Conservation (phyloP, 2,888 invertebrate genomes). For the Tinea trinotella region DNA sequence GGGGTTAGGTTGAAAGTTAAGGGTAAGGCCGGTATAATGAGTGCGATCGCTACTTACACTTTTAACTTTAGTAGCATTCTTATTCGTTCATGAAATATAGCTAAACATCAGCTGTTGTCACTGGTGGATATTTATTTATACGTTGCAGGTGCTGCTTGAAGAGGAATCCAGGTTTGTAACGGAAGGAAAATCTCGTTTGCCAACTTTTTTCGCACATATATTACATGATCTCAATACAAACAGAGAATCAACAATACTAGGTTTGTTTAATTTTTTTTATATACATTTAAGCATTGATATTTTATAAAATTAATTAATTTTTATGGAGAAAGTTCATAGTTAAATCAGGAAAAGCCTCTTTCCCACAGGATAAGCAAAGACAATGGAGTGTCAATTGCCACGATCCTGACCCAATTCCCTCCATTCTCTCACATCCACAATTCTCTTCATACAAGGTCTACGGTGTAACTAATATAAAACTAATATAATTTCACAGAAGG, state of each 20-base stretch:
- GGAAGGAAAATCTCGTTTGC: conserved; percentile 78
- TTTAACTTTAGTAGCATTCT: too few relatives aligned
- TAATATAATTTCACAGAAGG: conserved; percentile 72
- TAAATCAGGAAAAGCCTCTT: not conserved
- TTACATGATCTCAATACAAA: conserved; percentile 86
- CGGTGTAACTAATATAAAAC: not conserved
- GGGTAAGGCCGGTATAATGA: too few relatives aligned
- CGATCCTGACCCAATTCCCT: too few relatives aligned
- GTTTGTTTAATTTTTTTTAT: conserved; percentile 39
- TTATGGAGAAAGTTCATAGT: not conserved
- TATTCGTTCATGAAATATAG: not conserved
- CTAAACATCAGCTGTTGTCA: not conserved
- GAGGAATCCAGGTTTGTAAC: conserved; percentile 90
- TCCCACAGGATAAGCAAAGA: too few relatives aligned
- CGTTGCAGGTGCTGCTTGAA: conserved; percentile 82
- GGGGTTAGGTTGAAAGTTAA: too few relatives aligned
- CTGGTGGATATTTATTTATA: not conserved
- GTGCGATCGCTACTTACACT: too few relatives aligned
- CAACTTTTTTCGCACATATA: conserved; percentile 83
- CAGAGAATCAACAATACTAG: conserved; percentile 82
- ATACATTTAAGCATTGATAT: not conserved
- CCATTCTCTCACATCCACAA: too few relatives aligned
- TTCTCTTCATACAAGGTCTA: too few relatives aligned
- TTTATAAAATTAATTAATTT: not conserved
- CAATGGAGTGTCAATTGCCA: too few relatives aligned